phyloP scores from a whole-genome alignment of 1,140 invertebrate genomes.

The Anastatus disparis region DNA sequence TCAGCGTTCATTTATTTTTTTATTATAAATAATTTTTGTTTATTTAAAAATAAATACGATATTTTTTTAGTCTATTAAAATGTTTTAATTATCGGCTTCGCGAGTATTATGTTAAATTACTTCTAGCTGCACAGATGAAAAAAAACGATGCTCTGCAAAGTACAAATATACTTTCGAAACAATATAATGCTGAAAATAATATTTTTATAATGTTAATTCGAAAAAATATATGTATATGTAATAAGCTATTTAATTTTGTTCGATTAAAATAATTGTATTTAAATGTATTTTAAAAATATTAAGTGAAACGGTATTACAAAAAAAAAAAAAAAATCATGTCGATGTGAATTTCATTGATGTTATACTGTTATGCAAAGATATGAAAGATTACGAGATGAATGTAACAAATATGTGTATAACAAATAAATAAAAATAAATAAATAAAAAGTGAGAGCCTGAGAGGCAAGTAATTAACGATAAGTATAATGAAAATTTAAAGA shows the following conservation, averaged over 20 bases:
- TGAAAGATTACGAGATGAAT: background rate
- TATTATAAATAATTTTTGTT: background rate
- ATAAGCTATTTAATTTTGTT: no score
- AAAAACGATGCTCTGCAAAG: slow-evolving; percentile 6
- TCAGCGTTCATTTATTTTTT: background rate
- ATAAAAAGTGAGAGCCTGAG: slow-evolving; percentile 26
- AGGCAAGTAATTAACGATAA: slow-evolving; percentile 15
- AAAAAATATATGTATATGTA: no score
- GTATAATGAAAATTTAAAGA: slow-evolving; percentile 10
- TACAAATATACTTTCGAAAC: slow-evolving; percentile 30
- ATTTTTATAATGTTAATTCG: slow-evolving; percentile 33
- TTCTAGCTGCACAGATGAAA: background rate
- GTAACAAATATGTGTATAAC: slow-evolving; percentile 11
- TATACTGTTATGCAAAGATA: slow-evolving; percentile 2
- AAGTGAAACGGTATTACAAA: no score
- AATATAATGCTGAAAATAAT: slow-evolving; percentile 14
- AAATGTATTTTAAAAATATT: no score
- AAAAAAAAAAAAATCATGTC: no score
- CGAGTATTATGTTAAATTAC: no score
- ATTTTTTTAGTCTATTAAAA: no score
- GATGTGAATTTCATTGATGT: background rate
- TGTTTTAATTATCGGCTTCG: no score
- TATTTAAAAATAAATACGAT: no score
- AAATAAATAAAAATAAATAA: no score
- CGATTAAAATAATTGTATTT: no score